These are phyloP conservation scores for Mystacides longicornis DNA, from an alignment of 2,888 invertebrate genomes.

Conservation along the genomic window DNA sequence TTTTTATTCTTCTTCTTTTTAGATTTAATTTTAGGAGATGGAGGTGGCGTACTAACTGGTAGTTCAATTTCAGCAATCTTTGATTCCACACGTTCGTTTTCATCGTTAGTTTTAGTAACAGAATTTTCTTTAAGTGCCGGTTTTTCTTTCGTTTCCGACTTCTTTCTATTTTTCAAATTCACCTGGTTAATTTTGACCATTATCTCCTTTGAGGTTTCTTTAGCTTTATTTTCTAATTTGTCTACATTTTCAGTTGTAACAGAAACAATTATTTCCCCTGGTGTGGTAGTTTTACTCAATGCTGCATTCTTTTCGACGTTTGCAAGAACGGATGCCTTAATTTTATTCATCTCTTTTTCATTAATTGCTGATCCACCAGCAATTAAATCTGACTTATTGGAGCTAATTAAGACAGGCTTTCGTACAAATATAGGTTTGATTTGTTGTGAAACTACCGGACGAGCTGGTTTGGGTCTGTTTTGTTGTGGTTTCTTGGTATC, in stretches of 20 bases:
- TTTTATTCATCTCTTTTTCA: slow-evolving; percentile 50
- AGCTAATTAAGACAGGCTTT: slow-evolving; percentile 34
- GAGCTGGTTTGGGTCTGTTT: slow-evolving; percentile 26
- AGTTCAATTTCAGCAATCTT: slow-evolving; percentile 47
- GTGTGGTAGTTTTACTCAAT: slow-evolving; percentile 30
- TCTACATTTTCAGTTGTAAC: background rate
- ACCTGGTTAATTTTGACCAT: slow-evolving; percentile 22
- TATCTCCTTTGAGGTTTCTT: slow-evolving; percentile 14
- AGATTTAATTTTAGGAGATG: slow-evolving; percentile 44
- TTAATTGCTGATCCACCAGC: slow-evolving; percentile 45
- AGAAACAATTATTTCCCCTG: background rate
- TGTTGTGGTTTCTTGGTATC: slow-evolving; percentile 25
- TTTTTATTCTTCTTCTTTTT: slow-evolving; percentile 51
- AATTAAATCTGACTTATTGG: slow-evolving; percentile 44
- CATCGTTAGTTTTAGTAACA: background rate
- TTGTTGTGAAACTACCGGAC: slow-evolving; percentile 27
- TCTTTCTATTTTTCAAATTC: slow-evolving; percentile 21
- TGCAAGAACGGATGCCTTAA: slow-evolving; percentile 54
- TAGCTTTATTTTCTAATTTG: background rate
- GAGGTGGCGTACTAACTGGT: slow-evolving; percentile 43
- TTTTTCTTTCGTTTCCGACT: slow-evolving; percentile 3
- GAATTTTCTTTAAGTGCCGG: background rate
- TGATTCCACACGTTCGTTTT: slow-evolving; percentile 36
- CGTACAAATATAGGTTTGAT: slow-evolving; percentile 34
- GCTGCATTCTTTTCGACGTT: slow-evolving; percentile 45